These are phyloP conservation scores for Motacilla tschutschensis DNA, from an alignment of 2,113 vertebrate species.

Conservation along the genomic window DNA sequence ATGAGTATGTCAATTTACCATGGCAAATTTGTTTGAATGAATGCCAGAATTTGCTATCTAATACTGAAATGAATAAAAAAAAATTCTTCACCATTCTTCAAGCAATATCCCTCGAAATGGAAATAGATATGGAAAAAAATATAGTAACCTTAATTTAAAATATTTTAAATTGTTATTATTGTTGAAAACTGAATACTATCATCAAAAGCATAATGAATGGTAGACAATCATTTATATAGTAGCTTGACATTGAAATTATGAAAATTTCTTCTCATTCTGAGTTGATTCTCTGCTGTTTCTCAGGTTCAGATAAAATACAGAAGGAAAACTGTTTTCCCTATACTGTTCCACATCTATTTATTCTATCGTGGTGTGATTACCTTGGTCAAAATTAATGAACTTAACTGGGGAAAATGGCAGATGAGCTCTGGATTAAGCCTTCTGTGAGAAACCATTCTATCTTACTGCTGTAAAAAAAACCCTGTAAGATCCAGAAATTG, in stretches of 20 bases:
- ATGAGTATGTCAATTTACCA: not conserved
- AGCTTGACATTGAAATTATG: not conserved
- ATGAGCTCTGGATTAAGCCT: not conserved
- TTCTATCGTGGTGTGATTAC: not conserved
- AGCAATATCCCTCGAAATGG: not conserved
- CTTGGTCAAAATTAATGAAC: not conserved
- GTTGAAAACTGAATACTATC: not conserved
- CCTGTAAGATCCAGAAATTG: not conserved
- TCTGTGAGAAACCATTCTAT: not conserved
- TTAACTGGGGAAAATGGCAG: not conserved
- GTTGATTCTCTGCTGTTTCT: not conserved
- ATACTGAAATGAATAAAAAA: conserved; percentile 21
- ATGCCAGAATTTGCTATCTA: conserved; percentile 20
- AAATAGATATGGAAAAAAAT: not conserved
- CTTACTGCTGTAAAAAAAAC: not conserved
- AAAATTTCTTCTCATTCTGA: not conserved
- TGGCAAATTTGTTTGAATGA: conserved; percentile 26
- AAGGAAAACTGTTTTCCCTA: not conserved
- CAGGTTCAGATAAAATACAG: not conserved
- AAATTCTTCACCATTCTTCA: not conserved
- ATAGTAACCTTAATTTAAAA: not conserved
- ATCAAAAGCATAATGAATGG: not conserved
- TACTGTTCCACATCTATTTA: not conserved
- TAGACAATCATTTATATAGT: not conserved
- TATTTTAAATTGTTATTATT: not conserved